Percentiles rank a stretch among this genome's conserved stretches.
Conservation (phyloP, 2,888 invertebrate genomes). For the Drosophila macrospina region DNA sequence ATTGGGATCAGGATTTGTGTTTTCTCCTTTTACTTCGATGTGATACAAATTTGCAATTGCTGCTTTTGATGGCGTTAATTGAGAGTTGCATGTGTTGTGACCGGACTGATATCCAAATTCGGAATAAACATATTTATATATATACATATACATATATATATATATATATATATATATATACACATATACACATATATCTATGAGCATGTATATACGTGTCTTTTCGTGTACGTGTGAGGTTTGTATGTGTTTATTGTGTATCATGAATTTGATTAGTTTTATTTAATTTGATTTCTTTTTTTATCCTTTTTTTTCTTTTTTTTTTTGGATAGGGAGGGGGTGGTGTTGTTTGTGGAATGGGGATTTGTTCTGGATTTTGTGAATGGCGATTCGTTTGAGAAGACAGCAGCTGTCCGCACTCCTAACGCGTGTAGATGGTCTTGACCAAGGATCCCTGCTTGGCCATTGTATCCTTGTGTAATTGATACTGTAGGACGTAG, state of each 20-base stretch:
- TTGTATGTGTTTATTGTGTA: background rate
- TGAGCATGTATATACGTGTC: background rate
- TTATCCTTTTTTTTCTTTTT: background rate
- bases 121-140: background rate
- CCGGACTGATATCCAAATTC: conserved; percentile 12
- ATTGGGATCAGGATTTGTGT: conserved; percentile 16
- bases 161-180: background rate
- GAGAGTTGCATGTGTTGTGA: conserved; percentile 3
- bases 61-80: background rate
- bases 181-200: background rate
- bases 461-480: conserved; percentile 93
- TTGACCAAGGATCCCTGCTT: conserved; percentile 93
- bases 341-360: background rate
- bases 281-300: too few species aligned
- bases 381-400: background rate
- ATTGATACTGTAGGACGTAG: conserved; percentile 88
- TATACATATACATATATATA: too few species aligned
- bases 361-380: background rate
- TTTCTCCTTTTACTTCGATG: background rate
- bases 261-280: background rate
- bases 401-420: too few species aligned
- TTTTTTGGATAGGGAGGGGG: background rate
- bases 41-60: background rate
- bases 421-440: conserved; percentile 75
- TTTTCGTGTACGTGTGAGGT: background rate